These are phyloP conservation scores for Peromyscus aztecus DNA, from an alignment of 2,797 vertebrate species.

Conservation along the genomic window DNA sequence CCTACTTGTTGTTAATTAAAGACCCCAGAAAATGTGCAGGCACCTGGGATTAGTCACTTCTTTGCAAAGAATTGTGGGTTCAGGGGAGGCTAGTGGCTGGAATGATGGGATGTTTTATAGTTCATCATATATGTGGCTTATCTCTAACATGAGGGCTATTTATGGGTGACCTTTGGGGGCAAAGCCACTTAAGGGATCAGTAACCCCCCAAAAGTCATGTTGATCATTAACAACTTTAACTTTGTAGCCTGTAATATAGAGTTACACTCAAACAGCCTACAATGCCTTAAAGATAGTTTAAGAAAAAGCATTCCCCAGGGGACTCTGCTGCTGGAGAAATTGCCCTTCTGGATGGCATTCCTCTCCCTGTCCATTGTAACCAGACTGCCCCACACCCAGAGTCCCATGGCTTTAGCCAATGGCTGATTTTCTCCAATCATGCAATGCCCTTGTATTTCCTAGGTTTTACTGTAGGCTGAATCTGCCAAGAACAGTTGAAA, in stretches of 20 bases:
- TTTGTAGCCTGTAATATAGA: constrained; percentile 84
- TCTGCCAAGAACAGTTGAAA: not conserved
- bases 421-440: constrained; percentile 62
- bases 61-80: constrained; percentile 59
- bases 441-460: constrained; percentile 11
- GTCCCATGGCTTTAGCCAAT: constrained; percentile 33
- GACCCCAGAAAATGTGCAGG: constrained; percentile 75
- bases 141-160: constrained; percentile 94
- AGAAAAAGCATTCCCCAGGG: constrained; percentile 84
- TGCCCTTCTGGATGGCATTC: constrained; percentile 69
- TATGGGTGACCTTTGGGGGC: constrained; percentile 96
- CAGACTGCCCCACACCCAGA: not conserved
- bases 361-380: constrained; percentile 64
- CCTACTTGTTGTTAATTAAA: constrained; percentile 78
- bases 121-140: constrained; percentile 86
- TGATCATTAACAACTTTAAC: constrained; percentile 91
- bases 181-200: constrained; percentile 92
- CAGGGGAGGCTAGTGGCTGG: constrained; percentile 75
- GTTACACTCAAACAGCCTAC: constrained; percentile 85
- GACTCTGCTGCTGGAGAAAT: constrained; percentile 70
- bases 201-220: constrained; percentile 90
- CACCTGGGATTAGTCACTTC: constrained; percentile 59
- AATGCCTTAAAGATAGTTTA: constrained; percentile 84
- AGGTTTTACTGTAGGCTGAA: not conserved
- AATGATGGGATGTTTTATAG: constrained; percentile 85